Percentiles rank a stretch among this genome's conserved stretches.
Evolutionary conservation across 2,888 invertebrate species (phyloP).

Genomic region (Atrina japonica): DNA sequence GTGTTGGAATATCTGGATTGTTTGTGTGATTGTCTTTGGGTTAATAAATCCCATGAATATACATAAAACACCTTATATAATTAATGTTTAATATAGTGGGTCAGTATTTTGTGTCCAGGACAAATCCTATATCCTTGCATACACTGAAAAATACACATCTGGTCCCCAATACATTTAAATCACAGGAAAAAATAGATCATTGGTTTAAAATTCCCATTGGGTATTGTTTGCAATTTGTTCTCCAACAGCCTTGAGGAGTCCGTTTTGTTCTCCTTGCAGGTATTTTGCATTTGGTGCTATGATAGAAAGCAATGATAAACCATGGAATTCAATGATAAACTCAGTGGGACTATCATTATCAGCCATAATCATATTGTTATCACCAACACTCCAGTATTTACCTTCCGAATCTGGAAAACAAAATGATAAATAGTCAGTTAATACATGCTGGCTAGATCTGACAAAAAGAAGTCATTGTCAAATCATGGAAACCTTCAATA

Average conservation of each 20-base stretch:
- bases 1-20: too few relatives aligned
- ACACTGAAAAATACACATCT: not conserved
- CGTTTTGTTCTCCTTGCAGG: conserved; percentile 79
- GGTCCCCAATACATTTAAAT: conserved; percentile 18
- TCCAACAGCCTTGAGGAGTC: conserved; percentile 71
- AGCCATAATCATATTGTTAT: conserved; percentile 89
- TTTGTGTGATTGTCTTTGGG: too few relatives aligned
- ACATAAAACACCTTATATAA: too few relatives aligned
- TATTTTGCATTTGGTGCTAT: conserved; percentile 86
- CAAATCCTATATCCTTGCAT: too few relatives aligned
- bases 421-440: not conserved
- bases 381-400: conserved; percentile 96
- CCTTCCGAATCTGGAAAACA: conserved; percentile 89
- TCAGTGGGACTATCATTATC: conserved; percentile 92
- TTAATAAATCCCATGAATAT: too few relatives aligned
- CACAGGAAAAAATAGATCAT: too few relatives aligned
- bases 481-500: too few relatives aligned
- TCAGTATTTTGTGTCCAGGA: too few relatives aligned
- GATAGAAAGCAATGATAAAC: conserved; percentile 95
- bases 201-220: conserved; percentile 67
- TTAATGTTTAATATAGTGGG: too few relatives aligned
- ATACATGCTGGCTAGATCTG: too few relatives aligned
- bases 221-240: conserved; percentile 51
- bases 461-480: too few relatives aligned
- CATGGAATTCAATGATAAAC: conserved; percentile 95